Evolutionary conservation across 1,140 invertebrate genomes (phyloP).

Genomic region (Nylanderia fulva): DNA sequence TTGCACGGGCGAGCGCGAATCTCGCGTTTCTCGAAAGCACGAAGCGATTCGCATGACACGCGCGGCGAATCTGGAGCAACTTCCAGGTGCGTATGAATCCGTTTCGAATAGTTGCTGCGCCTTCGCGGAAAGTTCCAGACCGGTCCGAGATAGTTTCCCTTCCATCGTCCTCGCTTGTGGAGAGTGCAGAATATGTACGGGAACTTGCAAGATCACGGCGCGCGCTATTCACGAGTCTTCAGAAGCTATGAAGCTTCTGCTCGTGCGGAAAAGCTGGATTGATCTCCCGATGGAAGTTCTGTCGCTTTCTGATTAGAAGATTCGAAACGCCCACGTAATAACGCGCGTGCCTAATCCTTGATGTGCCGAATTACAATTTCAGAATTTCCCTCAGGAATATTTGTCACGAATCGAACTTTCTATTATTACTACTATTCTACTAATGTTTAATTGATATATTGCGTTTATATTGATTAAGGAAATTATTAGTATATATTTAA

Average conservation of each 20-base stretch:
- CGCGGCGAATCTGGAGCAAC: conserved; percentile 76
- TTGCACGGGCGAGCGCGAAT: conserved; percentile 57
- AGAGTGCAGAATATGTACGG: not conserved
- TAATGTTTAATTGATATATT: not conserved
- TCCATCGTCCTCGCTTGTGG: conserved; percentile 42
- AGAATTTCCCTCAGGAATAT: not conserved
- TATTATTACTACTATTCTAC: not conserved
- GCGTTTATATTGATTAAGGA: not conserved
- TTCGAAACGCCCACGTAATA: conserved; percentile 40
- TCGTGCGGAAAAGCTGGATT: conserved; percentile 65
- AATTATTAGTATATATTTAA: not conserved
- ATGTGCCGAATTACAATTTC: not conserved
- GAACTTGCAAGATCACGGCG: conserved; percentile 59
- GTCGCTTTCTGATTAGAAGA: conserved; percentile 61
- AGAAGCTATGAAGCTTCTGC: not conserved
- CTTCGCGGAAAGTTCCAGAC: conserved; percentile 65
- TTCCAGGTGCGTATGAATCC: conserved; percentile 70
- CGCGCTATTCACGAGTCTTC: conserved; percentile 13
- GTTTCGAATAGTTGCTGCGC: conserved; percentile 77
- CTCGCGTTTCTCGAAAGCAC: conserved; percentile 61
- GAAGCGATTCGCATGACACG: conserved; percentile 70
- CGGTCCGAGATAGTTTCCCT: conserved; percentile 79
- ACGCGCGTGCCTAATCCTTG: conserved; percentile 24
- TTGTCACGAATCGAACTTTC: not conserved
- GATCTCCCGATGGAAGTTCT: conserved; percentile 59